Evolutionary conservation across 92 coral and sea anemone genomes (phyloP), one percentile per base, ranked within the genome.

Genomic region (Galaxea fascicularis): DNA sequence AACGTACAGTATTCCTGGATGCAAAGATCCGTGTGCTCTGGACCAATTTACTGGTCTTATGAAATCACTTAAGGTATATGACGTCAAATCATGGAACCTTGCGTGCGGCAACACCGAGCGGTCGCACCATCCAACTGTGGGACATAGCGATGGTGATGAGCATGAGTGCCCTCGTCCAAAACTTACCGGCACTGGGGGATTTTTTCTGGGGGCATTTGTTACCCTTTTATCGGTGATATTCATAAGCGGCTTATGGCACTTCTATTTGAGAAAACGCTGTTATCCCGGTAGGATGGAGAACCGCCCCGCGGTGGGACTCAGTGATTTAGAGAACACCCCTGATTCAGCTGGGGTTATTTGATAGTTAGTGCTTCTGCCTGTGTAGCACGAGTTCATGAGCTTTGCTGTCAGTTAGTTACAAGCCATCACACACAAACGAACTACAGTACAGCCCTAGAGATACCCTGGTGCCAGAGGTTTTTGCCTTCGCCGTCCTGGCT

Each of bases 181-280:
- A 27, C 21, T 75, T 18, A 26, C 93, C 5, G 91, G 85, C 27
- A 87, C 87, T 22, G 96, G 96, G 21, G 93, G 93, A 0, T 88
- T 93, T 82, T 89, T 92, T 69, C 74, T 75, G 4, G 93, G 96
- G 0, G 90, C 82, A 45, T 93, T 93, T 69, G 91, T 91, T 25
- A 65, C 95, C 18, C 47, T 91, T 4, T 14, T 91, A 11, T 3
- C 87, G 56, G 82, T 71, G 27, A 52, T 90, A 14, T 25, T 88
- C 10, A 5, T 52, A 10, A 65, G 68, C 4, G 94, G 71, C 10
- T 17, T 49, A 4, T 93, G 96, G 96, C 83, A 85, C 26, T 91
- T 84, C 35, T 91, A 88, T 59, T 79, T 93, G 73, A 72, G 88
- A 63, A 93, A 85, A 75, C 77, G 78, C n/a, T 84, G 89, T 68